Percentiles rank a stretch among this genome's conserved stretches.
phyloP scores from a whole-genome alignment of 2,113 vertebrate genomes.

The Lophius piscatorius region DNA sequence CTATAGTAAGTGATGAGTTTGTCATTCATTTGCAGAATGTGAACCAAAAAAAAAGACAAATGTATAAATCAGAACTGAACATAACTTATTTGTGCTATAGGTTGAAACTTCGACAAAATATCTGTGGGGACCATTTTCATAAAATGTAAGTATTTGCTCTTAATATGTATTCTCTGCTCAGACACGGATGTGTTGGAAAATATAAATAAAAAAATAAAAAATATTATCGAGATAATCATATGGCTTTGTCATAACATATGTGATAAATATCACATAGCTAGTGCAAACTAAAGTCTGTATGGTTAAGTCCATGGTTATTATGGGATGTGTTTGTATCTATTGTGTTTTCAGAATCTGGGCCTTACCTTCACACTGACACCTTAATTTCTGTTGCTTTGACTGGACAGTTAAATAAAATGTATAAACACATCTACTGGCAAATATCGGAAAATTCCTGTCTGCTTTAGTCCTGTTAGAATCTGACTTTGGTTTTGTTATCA shows the following conservation, averaged over 20 bases:
- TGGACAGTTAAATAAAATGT: not conserved
- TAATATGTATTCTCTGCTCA: no score
- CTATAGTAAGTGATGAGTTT: no score
- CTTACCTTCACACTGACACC: not conserved
- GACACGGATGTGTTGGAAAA: no score
- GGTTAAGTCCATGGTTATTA: not conserved
- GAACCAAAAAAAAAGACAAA: not conserved
- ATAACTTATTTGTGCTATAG: not conserved
- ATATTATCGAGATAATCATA: no score
- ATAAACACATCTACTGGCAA: not conserved
- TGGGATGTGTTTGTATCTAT: not conserved
- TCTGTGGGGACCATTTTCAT: not conserved
- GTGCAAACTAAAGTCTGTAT: not conserved
- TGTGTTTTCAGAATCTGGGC: not conserved
- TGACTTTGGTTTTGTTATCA: constrained; percentile 5
- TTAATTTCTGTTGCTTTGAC: not conserved
- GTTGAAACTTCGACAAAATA: not conserved
- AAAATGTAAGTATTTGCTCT: no score
- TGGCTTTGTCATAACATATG: no score
- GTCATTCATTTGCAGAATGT: not conserved
- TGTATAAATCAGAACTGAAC: constrained; percentile 6
- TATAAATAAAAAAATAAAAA: no score
- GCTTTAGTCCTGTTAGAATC: not conserved
- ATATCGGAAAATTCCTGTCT: not conserved
- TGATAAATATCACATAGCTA: no score